phyloP scores from a whole-genome alignment of 2,113 vertebrate genomes.

The Uropsilus gracilis region DNA sequence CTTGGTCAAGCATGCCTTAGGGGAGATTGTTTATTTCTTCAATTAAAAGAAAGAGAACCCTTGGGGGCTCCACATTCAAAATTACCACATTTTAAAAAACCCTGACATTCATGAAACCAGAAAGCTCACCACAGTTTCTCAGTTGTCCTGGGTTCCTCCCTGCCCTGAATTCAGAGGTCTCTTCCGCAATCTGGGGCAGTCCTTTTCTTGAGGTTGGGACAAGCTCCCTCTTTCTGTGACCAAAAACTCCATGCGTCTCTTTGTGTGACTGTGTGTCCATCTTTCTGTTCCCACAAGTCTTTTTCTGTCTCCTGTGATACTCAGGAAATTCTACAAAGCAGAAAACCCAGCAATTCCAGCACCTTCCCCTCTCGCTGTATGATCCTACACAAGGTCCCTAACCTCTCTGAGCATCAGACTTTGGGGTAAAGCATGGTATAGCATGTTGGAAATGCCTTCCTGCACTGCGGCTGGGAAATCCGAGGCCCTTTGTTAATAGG shows the following conservation, averaged over 20 bases:
- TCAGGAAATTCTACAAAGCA: not conserved
- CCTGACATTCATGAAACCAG: slow-evolving; percentile 19
- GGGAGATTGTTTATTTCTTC: slow-evolving; percentile 70
- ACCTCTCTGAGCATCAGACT: not conserved
- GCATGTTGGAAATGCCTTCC: not conserved
- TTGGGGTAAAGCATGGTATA: not conserved
- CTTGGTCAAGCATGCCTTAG: not conserved
- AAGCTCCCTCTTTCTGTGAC: not conserved
- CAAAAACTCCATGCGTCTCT: not conserved
- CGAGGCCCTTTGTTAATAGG: not conserved
- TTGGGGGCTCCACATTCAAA: not conserved
- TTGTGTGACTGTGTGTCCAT: not conserved
- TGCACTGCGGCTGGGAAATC: not conserved
- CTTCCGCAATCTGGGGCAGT: not conserved
- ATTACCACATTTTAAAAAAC: slow-evolving; percentile 53
- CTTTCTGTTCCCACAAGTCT: not conserved
- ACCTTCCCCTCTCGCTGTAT: not conserved
- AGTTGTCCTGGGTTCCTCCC: not conserved
- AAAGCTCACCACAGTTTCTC: not conserved
- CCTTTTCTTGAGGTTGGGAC: not conserved
- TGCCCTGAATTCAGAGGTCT: not conserved
- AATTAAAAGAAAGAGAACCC: slow-evolving; percentile 64
- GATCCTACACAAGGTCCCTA: not conserved
- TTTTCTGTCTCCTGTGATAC: not conserved
- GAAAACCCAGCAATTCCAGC: not conserved